Evolutionary conservation across 1,140 invertebrate genomes (phyloP).

Genomic region (Apis mellifera): Amel_HAv3.1 CM009937.2:13730501-13731000

Average conservation of each 20-base stretch:
- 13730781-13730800: too few species aligned
- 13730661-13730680: constrained; percentile 75
- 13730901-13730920: constrained; percentile 65
- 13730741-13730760: constrained; percentile 63
- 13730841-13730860: constrained; percentile 74
- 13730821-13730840: not conserved
- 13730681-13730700: constrained; percentile 88
- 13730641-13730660: constrained; percentile 77
- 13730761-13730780: constrained; percentile 11
- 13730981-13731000: constrained; percentile 78
- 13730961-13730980: constrained; percentile 91
- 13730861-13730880: constrained; percentile 77
- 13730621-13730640: constrained; percentile 77
- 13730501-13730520: constrained; percentile 62
- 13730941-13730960: constrained; percentile 90
- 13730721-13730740: constrained; percentile 81
- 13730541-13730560: constrained; percentile 62
- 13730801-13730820: not conserved
- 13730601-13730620: constrained; percentile 52
- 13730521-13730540: constrained; percentile 55
- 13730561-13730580: constrained; percentile 78
- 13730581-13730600: constrained; percentile 70
- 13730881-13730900: constrained; percentile 65
- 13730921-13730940: constrained; percentile 81
- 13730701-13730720: constrained; percentile 87